phyloP scores from a whole-genome alignment of 2,888 invertebrate genomes.

The Iphiclides podalirius region DNA sequence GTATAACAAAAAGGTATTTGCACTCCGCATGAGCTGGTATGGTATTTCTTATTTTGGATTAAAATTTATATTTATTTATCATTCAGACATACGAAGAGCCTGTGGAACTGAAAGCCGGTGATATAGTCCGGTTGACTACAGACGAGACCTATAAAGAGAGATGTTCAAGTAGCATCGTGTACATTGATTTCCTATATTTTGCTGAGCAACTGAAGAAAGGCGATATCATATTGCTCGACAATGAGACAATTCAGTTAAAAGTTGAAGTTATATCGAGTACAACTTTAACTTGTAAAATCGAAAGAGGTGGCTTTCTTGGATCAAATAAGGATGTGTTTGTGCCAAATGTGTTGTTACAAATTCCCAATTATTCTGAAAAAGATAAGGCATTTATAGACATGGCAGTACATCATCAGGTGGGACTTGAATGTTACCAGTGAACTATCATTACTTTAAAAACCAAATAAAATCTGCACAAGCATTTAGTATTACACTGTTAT shows the following conservation, averaged over 20 bases:
- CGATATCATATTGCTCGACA: constrained; percentile 74
- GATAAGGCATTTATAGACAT: constrained; percentile 58
- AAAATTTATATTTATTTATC: too few species aligned
- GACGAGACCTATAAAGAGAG: constrained; percentile 78
- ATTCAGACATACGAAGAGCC: constrained; percentile 20
- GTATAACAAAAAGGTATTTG: too few species aligned
- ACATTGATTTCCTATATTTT: constrained; percentile 76
- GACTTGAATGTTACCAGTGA: neutral
- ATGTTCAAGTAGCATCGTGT: constrained; percentile 77
- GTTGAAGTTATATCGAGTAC: constrained; percentile 76
- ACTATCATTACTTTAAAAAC: neutral
- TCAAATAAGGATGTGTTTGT: constrained; percentile 67
- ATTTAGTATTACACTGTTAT: too few species aligned
- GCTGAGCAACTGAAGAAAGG: constrained; percentile 72
- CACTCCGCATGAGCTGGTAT: too few species aligned
- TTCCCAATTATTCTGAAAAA: constrained; percentile 61
- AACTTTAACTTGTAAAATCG: constrained; percentile 63
- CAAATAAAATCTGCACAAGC: too few species aligned
- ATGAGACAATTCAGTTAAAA: constrained; percentile 88
- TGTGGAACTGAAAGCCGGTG: constrained; percentile 58
- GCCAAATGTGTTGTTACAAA: constrained; percentile 57
- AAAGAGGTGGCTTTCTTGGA: constrained; percentile 60
- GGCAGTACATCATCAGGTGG: constrained; percentile 59
- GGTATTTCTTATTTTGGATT: too few species aligned
- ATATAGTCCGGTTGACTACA: constrained; percentile 72